phyloP scores from a whole-genome alignment of 2,888 invertebrate species.

The Enchytraeus crypticus region DNA sequence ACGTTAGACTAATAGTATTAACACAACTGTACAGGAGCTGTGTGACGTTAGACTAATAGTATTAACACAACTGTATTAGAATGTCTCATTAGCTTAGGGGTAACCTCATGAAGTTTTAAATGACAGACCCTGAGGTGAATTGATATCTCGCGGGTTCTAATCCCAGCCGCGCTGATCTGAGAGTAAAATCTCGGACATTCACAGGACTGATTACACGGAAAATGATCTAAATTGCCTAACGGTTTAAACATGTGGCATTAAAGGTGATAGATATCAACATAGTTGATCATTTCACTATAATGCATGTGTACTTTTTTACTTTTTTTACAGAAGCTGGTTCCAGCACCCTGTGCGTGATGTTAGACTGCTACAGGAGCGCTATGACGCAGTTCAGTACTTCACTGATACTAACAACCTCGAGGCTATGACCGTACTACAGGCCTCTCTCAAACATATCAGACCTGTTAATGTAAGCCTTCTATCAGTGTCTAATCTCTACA shows the following conservation, averaged over 20 bases:
- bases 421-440: slow-evolving; percentile 7
- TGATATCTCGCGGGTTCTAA: too few species aligned
- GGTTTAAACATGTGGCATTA: too few species aligned
- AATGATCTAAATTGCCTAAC: too few species aligned
- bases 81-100: background rate
- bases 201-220: too few species aligned
- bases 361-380: slow-evolving; percentile 57
- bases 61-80: background rate
- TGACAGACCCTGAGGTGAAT: too few species aligned
- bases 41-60: background rate
- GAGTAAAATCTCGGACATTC: too few species aligned
- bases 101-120: too few species aligned
- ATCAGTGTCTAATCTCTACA: background rate
- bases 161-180: too few species aligned
- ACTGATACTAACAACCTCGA: slow-evolving; percentile 32
- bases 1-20: too few species aligned
- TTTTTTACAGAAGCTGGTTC: slow-evolving; percentile 53
- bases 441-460: slow-evolving; percentile 17
- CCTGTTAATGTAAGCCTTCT: slow-evolving; percentile 10
- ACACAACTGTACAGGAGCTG: background rate
- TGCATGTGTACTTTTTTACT: too few species aligned
- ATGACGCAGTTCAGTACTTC: slow-evolving; percentile 64
- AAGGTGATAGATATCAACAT: too few species aligned
- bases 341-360: slow-evolving; percentile 63
- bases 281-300: too few species aligned